Conservation (phyloP, 2,888 invertebrate species). For the Oscheius sp. region DNA sequence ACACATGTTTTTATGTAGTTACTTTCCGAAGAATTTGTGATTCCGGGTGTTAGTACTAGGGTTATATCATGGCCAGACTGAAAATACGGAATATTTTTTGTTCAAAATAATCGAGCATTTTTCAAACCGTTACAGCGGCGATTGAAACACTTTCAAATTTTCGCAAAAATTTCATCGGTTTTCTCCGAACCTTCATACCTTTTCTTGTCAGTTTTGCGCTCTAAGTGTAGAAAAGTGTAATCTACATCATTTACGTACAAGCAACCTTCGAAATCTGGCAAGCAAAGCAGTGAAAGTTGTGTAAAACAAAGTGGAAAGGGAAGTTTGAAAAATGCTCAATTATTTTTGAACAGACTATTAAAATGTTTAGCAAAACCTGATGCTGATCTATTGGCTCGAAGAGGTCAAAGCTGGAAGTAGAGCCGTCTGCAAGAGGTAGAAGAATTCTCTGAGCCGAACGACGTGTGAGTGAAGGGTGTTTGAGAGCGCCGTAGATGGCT, state of each 20-base stretch:
- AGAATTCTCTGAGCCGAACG: conserved; percentile 17
- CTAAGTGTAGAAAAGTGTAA: no score
- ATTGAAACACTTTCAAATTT: no score
- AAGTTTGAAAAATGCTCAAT: no score
- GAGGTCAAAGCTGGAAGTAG: conserved; percentile 90
- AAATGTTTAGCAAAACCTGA: background rate
- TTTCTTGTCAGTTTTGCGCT: no score
- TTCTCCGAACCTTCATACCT: no score
- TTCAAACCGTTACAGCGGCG: no score
- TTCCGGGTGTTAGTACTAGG: conserved; percentile 88
- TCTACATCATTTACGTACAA: no score
- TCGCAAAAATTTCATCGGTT: no score
- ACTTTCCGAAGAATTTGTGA: conserved; percentile 93
- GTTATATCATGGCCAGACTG: conserved; percentile 46
- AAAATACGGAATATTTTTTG: background rate
- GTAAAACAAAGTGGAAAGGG: no score
- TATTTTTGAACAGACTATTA: no score
- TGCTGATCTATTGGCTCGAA: conserved; percentile 82
- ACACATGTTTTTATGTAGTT: conserved; percentile 93
- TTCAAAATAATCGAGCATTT: background rate
- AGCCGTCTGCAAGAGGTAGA: conserved; percentile 75
- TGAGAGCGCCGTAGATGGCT: conserved; percentile 83
- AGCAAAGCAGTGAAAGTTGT: no score
- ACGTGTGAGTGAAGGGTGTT: conserved; percentile 82
- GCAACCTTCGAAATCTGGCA: no score